A percentile compares a stretch with the other conserved stretches of the same genome.
These are phyloP conservation scores for Pachydiplax longipennis DNA, from an alignment of 2,888 invertebrate species.

Conservation along the genomic window DNA sequence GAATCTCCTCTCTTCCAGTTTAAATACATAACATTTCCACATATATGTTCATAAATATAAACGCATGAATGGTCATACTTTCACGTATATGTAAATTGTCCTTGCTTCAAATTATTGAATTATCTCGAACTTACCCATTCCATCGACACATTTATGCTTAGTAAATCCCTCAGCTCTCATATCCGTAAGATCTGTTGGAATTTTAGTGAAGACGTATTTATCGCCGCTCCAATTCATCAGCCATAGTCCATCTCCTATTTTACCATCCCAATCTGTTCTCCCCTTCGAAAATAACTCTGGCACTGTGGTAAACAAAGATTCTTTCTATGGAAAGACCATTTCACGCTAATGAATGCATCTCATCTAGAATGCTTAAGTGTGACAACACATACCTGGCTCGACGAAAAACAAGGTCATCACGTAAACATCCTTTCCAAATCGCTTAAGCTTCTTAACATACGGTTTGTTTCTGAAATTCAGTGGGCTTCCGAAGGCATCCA, in stretches of 20 bases:
- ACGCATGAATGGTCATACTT: neutral
- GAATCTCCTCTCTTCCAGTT: too few species aligned
- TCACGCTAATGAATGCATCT: neutral
- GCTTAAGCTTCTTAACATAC: neutral
- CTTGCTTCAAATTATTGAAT: neutral
- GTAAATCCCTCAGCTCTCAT: constrained; percentile 5
- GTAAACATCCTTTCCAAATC: constrained; percentile 3
- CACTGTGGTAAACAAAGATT: neutral
- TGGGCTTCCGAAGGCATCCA: constrained; percentile 5
- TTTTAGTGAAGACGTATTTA: neutral
- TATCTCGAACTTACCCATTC: neutral
- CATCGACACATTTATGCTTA: neutral
- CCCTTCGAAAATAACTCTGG: neutral
- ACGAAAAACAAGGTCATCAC: constrained; percentile 8
- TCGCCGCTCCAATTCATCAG: neutral
- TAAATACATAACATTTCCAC: too few species aligned
- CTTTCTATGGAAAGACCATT: neutral
- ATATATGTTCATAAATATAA: neutral
- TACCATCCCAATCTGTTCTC: neutral
- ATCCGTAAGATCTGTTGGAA: neutral
- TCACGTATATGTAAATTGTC: neutral
- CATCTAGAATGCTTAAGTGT: neutral
- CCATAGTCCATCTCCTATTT: neutral
- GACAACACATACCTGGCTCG: neutral
- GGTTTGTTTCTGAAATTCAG: neutral